These are phyloP conservation scores for Mylabris sibirica DNA, from an alignment of 2,888 invertebrate genomes.

Conservation along the genomic window DNA sequence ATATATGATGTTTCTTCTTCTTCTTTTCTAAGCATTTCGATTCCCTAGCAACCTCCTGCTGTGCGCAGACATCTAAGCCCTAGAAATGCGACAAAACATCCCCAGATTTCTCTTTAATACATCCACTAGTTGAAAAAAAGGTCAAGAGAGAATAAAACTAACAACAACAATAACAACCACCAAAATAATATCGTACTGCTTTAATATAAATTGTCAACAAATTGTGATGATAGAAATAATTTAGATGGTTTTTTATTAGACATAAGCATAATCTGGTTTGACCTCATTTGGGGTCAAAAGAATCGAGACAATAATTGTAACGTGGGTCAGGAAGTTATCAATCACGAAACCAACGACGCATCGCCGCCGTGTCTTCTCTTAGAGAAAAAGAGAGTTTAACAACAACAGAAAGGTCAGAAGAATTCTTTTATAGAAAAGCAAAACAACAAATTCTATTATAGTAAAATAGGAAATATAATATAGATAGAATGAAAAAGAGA, in stretches of 20 bases:
- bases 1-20: no score
- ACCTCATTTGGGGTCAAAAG: conserved; percentile 38
- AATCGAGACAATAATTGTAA: conserved; percentile 36
- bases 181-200: no score
- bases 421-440: neutral
- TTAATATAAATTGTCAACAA: no score
- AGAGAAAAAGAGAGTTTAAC: conserved; percentile 1
- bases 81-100: conserved; percentile 25
- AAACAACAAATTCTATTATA: neutral
- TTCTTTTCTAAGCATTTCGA: conserved; percentile 37
- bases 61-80: conserved; percentile 39
- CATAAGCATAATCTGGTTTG: conserved; percentile 13
- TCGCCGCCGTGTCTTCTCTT: conserved; percentile 10
- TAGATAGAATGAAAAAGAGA: no score
- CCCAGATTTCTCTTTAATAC: conserved; percentile 25
- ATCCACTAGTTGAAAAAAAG: no score
- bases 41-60: conserved; percentile 41
- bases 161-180: no score
- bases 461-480: neutral
- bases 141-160: neutral
- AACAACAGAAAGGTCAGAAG: conserved; percentile 7
- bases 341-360: conserved; percentile 34
- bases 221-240: no score
- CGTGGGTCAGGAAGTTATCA: conserved; percentile 44
- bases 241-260: neutral